Evolutionary conservation across 1,140 invertebrate species (phyloP).

Genomic region (Eciton burchellii): DNA sequence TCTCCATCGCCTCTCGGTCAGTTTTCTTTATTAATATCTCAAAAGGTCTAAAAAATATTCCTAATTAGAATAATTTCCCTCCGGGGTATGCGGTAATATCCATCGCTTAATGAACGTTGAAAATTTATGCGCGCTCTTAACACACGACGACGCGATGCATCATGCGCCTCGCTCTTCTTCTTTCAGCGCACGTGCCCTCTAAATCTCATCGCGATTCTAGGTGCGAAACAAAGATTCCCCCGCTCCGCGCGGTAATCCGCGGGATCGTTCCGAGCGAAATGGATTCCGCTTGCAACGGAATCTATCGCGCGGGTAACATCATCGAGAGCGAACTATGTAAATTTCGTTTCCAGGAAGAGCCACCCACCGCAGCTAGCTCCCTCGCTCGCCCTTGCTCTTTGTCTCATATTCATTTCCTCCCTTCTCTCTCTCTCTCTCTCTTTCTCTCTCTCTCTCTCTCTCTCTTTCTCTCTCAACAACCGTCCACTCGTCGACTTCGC

Average conservation of each 20-base stretch:
- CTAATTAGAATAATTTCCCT: too few species aligned
- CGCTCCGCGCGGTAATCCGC: conserved; percentile 16
- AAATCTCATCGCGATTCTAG: background rate
- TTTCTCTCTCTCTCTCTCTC: conserved; percentile 24
- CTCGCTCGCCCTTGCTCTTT: conserved; percentile 10
- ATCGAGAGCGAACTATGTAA: conserved; percentile 54
- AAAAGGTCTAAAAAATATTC: too few species aligned
- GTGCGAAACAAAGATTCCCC: background rate
- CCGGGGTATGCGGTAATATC: too few species aligned
- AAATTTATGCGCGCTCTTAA: too few species aligned
- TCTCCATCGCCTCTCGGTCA: too few species aligned
- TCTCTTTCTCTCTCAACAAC: conserved; percentile 51
- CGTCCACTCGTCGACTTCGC: conserved; percentile 54
- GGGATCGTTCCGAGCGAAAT: conserved; percentile 15
- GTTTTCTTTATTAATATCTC: too few species aligned
- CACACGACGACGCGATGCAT: too few species aligned
- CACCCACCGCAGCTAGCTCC: background rate
- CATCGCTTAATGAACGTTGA: too few species aligned
- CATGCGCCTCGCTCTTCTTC: background rate
- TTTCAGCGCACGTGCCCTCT: background rate
- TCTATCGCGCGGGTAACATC: conserved; percentile 34
- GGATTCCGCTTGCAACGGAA: background rate
- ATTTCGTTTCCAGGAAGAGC: conserved; percentile 41
- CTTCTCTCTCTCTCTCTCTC: background rate
- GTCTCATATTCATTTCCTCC: conserved; percentile 19